Evolutionary conservation across 2,888 invertebrate genomes (phyloP), one percentile per base, ranked within the genome.

Genomic region (Hirtodrosophila histrioides): DNA sequence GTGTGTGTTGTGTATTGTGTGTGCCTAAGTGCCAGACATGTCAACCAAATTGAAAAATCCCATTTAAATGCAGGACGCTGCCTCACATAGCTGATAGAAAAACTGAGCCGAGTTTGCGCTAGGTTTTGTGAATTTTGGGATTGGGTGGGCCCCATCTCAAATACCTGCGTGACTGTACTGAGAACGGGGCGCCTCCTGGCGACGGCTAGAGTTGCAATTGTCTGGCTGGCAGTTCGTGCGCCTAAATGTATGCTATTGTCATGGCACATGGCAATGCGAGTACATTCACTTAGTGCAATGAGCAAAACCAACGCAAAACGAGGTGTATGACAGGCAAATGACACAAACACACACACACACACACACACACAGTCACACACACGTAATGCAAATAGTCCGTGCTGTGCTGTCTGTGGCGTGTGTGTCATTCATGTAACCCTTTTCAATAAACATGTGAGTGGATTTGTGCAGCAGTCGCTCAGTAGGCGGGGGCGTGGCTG

Each of bases 181-280:
- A 64, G 24, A 12, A 2, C 17, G n/a, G 37, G 10, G 27, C 12
- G 24, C 31, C 40, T 33, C 12, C 5, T 23, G 44, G 54, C 31
- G 39, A 37, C 53, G 31, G 54, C 43, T 29, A 40, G 29, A 60
- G 35, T 60, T 60, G 63, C 62, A 40, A 53, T 29, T 33, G 43
- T 11, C 35, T 51, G 12, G 17, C 48, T 36, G 48, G 35, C 65
- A 33, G 55, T 54, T 71, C 71, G 79, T 78, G 75, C 79, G 67
- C 75, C 85, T 83, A 86, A 84, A 80, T 75, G 78, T 83, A 76
- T 74, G 75, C 74, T 81, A 88, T 88, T 88, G 85, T 79, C 68
- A 65, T 71, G 77, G 44, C 62, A 67, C 69, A 62, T 64, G 63
- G 58, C 51, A 67, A 54, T 41, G 37, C 55, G 50, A 67, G 55